These are phyloP conservation scores for Triplophysa dalaica DNA, from an alignment of 2,113 vertebrate genomes.

Conservation along the genomic window DNA sequence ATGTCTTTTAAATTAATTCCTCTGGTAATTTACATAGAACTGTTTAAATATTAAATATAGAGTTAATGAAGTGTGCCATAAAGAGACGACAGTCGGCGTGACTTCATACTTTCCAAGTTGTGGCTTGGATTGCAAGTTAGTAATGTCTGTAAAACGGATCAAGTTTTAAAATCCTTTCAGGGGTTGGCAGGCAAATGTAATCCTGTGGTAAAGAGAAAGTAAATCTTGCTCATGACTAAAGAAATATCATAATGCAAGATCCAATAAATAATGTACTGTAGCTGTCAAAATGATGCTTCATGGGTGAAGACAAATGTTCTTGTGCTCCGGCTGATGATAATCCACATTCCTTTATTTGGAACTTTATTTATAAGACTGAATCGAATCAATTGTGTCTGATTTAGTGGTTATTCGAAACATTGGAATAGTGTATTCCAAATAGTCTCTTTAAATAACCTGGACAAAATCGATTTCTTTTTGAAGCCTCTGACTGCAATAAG, in stretches of 20 bases:
- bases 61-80: constrained; percentile 21
- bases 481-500: background rate
- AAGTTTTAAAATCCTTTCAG: constrained; percentile 32
- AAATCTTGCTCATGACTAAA: constrained; percentile 16
- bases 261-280: background rate
- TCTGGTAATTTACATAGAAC: background rate
- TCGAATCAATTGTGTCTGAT: too few relatives aligned
- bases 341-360: too few relatives aligned
- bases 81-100: background rate
- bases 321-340: too few relatives aligned
- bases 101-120: constrained; percentile 53
- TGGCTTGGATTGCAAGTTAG: constrained; percentile 38
- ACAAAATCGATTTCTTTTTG: background rate
- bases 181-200: constrained; percentile 23
- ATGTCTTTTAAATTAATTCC: background rate
- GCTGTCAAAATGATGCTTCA: background rate
- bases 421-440: too few relatives aligned
- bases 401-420: too few relatives aligned
- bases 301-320: too few relatives aligned
- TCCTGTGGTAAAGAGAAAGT: background rate
- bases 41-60: background rate
- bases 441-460: background rate
- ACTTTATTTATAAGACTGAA: too few relatives aligned
- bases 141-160: constrained; percentile 27
- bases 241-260: background rate